Evolutionary conservation across 2,888 invertebrate genomes (phyloP).

Genomic region (Apomyelois bistriatella): DNA sequence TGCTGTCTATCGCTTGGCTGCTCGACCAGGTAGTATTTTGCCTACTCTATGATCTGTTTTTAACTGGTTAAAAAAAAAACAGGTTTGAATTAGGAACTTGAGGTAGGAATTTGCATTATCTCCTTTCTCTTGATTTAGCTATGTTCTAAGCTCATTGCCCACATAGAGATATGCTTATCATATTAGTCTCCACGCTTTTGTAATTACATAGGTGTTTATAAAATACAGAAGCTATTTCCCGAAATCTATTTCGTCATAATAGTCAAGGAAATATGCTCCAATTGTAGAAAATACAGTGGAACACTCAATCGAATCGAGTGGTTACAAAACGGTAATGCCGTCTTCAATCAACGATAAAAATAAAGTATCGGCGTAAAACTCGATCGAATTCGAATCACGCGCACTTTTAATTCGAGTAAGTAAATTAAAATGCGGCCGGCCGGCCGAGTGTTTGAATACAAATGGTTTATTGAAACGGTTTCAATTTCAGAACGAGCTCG

Average conservation of each 20-base stretch:
- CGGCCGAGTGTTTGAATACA: conserved; percentile 68
- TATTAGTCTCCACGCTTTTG: too few species aligned
- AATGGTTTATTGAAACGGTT: conserved; percentile 70
- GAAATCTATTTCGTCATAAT: background rate
- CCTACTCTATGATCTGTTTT: background rate
- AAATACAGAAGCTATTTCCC: too few species aligned
- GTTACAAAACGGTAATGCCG: conserved; percentile 41
- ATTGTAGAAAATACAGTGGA: conserved; percentile 7
- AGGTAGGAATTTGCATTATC: too few species aligned
- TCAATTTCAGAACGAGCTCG: conserved; percentile 42
- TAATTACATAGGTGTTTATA: too few species aligned
- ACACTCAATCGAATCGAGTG: conserved; percentile 1
- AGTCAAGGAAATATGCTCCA: conserved; percentile 27
- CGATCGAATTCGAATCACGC: conserved; percentile 72
- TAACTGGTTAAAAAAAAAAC: too few species aligned
- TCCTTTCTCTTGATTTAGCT: too few species aligned
- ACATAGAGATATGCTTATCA: too few species aligned
- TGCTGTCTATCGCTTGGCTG: conserved; percentile 1
- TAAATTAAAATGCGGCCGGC: conserved; percentile 77
- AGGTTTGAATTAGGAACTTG: too few species aligned
- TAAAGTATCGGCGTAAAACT: conserved; percentile 61
- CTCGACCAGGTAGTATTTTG: conserved; percentile 20
- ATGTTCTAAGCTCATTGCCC: too few species aligned
- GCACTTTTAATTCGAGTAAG: conserved; percentile 76
- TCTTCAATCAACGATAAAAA: conserved; percentile 75